A percentile compares a stretch with the other conserved stretches of the same genome.
Conservation (phyloP, 1,140 invertebrate genomes). For the Drosophila seguyi region DNA sequence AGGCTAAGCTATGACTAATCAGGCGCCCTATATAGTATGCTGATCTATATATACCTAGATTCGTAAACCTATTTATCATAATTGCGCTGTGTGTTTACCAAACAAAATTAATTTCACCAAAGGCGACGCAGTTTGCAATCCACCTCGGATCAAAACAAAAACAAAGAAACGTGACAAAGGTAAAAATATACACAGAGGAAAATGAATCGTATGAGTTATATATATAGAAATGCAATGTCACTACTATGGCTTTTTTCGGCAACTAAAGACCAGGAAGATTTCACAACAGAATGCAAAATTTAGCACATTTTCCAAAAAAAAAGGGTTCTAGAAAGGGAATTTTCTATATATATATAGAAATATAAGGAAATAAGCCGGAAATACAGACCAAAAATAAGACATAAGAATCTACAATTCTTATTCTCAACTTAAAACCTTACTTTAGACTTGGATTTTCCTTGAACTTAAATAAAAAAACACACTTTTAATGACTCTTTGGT, state of each 20-base stretch:
- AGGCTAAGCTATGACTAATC: conserved; percentile 21
- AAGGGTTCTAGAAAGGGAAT: not conserved
- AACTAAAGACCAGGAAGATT: conserved; percentile 30
- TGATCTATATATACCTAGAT: not conserved
- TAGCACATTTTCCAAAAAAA: conserved; percentile 14
- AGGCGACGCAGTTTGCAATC: conserved; percentile 42
- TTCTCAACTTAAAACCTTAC: too few species aligned
- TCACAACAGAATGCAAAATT: conserved; percentile 52
- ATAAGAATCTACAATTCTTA: not conserved
- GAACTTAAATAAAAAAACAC: conserved; percentile 1
- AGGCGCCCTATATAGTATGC: not conserved
- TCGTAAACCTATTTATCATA: conserved; percentile 74
- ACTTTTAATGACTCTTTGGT: not conserved
- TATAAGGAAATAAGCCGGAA: too few species aligned
- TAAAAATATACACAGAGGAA: conserved; percentile 8
- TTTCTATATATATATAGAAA: too few species aligned
- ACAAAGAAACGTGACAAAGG: conserved; percentile 39
- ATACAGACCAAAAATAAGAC: too few species aligned
- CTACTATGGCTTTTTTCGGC: conserved; percentile 6
- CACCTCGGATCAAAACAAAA: conserved; percentile 35
- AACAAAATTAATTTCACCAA: conserved; percentile 52
- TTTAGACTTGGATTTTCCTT: not conserved
- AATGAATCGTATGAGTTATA: conserved; percentile 56
- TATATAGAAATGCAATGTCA: conserved; percentile 42
- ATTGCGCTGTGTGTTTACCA: conserved; percentile 42